Percentiles rank a stretch among this genome's conserved stretches.
phyloP scores from a whole-genome alignment of 2,888 invertebrate species.

The Timandra comae region DNA sequence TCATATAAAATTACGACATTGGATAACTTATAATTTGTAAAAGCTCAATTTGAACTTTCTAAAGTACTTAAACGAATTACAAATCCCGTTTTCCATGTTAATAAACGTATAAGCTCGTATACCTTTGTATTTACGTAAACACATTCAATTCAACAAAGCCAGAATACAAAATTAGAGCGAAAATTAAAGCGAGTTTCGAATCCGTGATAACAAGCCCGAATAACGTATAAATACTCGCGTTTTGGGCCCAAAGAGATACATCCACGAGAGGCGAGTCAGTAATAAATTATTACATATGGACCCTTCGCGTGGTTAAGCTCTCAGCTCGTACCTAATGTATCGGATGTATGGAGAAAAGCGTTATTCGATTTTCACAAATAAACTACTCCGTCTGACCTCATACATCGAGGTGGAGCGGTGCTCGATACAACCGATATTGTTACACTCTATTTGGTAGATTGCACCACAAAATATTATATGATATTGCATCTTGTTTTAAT shows the following conservation, averaged over 20 bases:
- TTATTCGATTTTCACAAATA: conserved; percentile 49
- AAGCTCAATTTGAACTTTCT: conserved; percentile 4
- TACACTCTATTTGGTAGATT: no score
- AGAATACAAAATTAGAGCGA: conserved; percentile 23
- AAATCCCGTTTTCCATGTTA: conserved; percentile 13
- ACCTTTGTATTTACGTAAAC: conserved; percentile 18
- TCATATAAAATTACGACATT: no score
- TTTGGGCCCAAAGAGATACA: conserved; percentile 29
- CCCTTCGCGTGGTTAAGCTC: conserved; percentile 60
- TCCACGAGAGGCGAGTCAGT: conserved; percentile 38
- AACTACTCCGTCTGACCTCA: conserved; percentile 28
- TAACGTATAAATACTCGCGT: conserved; percentile 33
- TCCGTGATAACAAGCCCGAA: conserved; percentile 25
- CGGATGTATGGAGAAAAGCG: conserved; percentile 37
- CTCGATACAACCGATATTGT: no score
- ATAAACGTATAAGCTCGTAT: conserved; percentile 10
- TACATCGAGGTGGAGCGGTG: no score
- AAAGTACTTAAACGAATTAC: conserved; percentile 8
- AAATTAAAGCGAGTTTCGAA: conserved; percentile 27
- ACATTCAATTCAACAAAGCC: conserved; percentile 23
- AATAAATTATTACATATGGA: conserved; percentile 65
- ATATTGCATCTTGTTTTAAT: no score
- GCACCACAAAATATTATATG: no score
- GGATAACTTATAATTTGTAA: no score
- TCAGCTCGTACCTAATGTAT: conserved; percentile 56